Percentiles rank a stretch among this genome's conserved stretches.
Evolutionary conservation across 2,797 vertebrate species (phyloP).

Genomic region (Eleutherodactylus coqui): DNA sequence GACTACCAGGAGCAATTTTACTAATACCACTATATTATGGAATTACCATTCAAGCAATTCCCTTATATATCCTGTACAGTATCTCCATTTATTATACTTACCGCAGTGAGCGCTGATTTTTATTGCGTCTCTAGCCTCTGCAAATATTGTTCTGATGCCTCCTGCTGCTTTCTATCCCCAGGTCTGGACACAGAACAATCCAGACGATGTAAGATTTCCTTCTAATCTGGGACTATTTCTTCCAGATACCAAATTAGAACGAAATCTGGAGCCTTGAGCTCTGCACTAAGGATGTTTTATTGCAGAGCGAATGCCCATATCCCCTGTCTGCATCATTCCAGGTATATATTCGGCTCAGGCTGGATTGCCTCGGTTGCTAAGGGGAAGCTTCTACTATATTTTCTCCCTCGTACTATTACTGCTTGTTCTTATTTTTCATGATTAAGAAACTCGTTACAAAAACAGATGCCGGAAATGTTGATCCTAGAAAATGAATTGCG

Average conservation of each 20-base stretch:
- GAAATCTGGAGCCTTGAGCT: neutral
- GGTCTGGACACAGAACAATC: neutral
- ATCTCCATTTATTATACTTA: neutral
- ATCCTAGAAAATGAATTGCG: neutral
- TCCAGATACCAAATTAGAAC: neutral
- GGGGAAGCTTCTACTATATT: neutral
- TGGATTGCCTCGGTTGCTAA: neutral
- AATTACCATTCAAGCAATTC: too few species aligned
- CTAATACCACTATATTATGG: neutral
- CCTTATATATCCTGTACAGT: too few species aligned
- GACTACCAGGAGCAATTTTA: too few species aligned
- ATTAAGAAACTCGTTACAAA: neutral
- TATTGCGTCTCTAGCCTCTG: neutral
- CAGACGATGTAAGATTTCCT: neutral
- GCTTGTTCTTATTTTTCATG: neutral
- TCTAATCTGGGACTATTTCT: neutral
- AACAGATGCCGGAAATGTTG: neutral
- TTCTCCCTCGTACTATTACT: neutral
- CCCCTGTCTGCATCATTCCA: neutral
- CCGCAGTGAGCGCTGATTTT: neutral
- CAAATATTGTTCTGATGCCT: neutral
- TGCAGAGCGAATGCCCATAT: neutral
- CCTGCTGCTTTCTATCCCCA: neutral
- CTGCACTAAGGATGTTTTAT: neutral
- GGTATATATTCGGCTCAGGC: neutral